These are phyloP conservation scores for Carlito syrichta DNA, from an alignment of 2,113 vertebrate species.

Conservation along the genomic window DNA sequence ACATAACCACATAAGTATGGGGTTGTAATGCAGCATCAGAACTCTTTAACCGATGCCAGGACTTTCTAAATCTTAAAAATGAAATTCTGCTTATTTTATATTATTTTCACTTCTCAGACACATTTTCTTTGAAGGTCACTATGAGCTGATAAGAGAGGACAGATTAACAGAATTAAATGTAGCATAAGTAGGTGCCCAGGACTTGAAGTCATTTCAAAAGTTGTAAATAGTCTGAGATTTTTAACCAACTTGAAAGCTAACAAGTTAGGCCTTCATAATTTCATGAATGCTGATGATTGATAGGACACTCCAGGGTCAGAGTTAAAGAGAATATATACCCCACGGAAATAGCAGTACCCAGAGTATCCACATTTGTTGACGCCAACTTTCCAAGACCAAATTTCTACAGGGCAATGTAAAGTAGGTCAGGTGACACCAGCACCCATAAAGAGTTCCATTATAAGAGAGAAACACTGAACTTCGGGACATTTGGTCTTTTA, in stretches of 20 bases:
- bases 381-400: neutral
- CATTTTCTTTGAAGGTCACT: neutral
- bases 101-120: neutral
- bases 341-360: neutral
- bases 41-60: neutral
- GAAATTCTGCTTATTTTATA: neutral
- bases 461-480: neutral
- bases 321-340: neutral
- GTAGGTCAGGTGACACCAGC: rapidly evolving
- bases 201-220: neutral
- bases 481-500: neutral
- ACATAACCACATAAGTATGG: neutral
- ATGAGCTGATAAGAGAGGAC: neutral
- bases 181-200: neutral
- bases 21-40: neutral
- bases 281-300: neutral
- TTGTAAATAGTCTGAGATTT: neutral
- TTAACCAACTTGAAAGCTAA: neutral
- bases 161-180: neutral
- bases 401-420: neutral
- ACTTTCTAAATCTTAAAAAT: neutral
- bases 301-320: neutral
- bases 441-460: neutral
- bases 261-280: neutral
- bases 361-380: neutral